A percentile compares a stretch with the other conserved stretches of the same genome.
Evolutionary conservation across 2,797 vertebrate species (phyloP).

Genomic region (Clarias laeviceps): DNA sequence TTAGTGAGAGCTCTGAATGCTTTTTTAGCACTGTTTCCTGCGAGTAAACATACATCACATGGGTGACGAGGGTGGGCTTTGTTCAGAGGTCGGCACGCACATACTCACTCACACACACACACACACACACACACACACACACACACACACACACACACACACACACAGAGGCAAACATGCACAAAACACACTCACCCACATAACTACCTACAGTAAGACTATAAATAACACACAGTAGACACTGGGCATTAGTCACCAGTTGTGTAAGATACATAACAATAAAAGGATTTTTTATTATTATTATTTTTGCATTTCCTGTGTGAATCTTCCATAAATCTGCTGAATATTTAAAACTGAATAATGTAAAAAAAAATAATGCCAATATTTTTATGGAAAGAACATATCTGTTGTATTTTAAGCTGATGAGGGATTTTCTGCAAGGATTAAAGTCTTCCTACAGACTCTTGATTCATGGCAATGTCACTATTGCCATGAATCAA

Average conservation of each 20-base stretch:
- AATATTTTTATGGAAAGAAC: background rate
- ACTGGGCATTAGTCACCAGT: constrained; percentile 6
- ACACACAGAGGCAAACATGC: constrained; percentile 17
- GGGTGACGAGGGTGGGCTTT: constrained; percentile 40
- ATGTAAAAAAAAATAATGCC: background rate
- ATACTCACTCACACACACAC: constrained; percentile 47
- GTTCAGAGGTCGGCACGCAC: background rate
- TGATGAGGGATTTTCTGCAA: background rate
- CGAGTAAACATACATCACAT: constrained; percentile 11
- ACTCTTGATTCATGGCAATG: background rate
- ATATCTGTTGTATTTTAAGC: background rate
- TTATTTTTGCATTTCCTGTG: background rate
- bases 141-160: background rate
- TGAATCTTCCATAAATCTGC: background rate
- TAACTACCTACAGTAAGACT: constrained; percentile 64
- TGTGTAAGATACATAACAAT: background rate
- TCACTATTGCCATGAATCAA: too few relatives aligned
- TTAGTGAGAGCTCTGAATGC: background rate
- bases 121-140: constrained; percentile 34
- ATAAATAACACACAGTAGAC: constrained; percentile 17
- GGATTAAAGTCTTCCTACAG: background rate
- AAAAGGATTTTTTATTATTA: background rate
- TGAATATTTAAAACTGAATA: background rate
- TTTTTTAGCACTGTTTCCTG: constrained; percentile 2
- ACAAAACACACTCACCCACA: constrained; percentile 39